These are phyloP conservation scores for Leptinotarsa haldemani DNA, from an alignment of 2,888 invertebrate species.

Conservation along the genomic window DNA sequence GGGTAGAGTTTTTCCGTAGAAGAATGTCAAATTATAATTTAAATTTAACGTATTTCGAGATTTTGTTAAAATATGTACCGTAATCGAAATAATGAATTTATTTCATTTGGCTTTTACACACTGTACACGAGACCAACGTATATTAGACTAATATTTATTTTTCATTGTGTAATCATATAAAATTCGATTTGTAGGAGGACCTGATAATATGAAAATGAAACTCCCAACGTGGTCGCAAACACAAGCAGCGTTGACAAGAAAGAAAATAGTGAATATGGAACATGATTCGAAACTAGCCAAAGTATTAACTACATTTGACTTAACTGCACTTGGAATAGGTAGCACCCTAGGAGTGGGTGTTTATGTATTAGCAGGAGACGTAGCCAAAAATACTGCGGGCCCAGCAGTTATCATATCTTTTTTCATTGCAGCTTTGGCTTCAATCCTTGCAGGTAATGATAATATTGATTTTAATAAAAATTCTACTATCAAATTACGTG, in stretches of 20 bases:
- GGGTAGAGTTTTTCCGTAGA: too few relatives aligned
- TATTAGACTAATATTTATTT: too few relatives aligned
- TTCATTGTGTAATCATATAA: too few relatives aligned
- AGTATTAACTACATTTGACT: constrained; percentile 83
- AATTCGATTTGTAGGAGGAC: constrained; percentile 37
- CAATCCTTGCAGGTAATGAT: constrained; percentile 82
- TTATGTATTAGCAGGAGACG: constrained; percentile 88
- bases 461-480: too few relatives aligned
- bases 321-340: constrained; percentile 85
- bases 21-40: too few relatives aligned
- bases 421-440: constrained; percentile 90
- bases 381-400: constrained; percentile 83
- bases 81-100: too few relatives aligned
- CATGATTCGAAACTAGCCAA: constrained; percentile 72
- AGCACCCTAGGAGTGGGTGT: constrained; percentile 91
- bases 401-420: constrained; percentile 90
- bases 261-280: constrained; percentile 62
- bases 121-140: too few relatives aligned
- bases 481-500: too few relatives aligned
- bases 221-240: constrained; percentile 54
- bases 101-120: too few relatives aligned
- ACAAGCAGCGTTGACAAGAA: constrained; percentile 60
- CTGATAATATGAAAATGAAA: constrained; percentile 47
- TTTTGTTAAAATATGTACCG: too few relatives aligned
- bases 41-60: too few relatives aligned